Evolutionary conservation across 2,888 invertebrate species (phyloP).

Genomic region (Caenorhabditis sulstoni): DNA sequence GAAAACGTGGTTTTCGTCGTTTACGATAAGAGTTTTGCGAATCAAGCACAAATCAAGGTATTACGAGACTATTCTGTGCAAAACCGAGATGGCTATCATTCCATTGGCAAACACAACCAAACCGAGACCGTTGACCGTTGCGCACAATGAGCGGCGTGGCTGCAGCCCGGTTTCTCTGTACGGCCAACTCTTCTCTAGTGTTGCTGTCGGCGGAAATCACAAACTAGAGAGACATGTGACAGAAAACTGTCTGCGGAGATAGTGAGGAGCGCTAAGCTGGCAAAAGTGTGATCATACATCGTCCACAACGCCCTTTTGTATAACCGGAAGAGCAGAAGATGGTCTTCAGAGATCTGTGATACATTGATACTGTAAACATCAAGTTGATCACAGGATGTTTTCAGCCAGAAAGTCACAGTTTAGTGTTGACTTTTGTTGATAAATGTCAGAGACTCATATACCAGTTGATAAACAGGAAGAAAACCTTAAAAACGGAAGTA

Average conservation of each 20-base stretch:
- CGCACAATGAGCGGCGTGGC: background rate
- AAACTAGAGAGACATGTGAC: constrained; percentile 30
- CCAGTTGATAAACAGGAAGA: background rate
- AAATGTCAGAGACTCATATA: background rate
- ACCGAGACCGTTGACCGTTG: constrained; percentile 32
- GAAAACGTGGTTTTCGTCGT: constrained; percentile 5
- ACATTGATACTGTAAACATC: constrained; percentile 14
- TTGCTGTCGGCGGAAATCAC: constrained; percentile 24
- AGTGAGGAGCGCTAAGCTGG: background rate
- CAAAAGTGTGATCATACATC: constrained; percentile 31
- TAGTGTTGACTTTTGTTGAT: no score
- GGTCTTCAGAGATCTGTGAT: constrained; percentile 9
- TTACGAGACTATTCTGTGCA: constrained; percentile 8
- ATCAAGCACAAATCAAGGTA: constrained; percentile 1
- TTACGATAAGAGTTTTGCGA: background rate
- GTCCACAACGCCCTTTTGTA: constrained; percentile 15
- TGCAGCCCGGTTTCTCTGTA: background rate
- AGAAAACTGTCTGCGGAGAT: constrained; percentile 15
- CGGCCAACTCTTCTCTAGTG: constrained; percentile 39
- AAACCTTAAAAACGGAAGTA: background rate
- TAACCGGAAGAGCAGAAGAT: background rate
- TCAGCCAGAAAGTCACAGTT: background rate
- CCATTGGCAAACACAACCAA: constrained; percentile 6
- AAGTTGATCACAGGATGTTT: constrained; percentile 30
- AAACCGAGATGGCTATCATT: constrained; percentile 11